phyloP scores from a whole-genome alignment of 1,140 invertebrate species.

The Wiebesia pumilae region DNA sequence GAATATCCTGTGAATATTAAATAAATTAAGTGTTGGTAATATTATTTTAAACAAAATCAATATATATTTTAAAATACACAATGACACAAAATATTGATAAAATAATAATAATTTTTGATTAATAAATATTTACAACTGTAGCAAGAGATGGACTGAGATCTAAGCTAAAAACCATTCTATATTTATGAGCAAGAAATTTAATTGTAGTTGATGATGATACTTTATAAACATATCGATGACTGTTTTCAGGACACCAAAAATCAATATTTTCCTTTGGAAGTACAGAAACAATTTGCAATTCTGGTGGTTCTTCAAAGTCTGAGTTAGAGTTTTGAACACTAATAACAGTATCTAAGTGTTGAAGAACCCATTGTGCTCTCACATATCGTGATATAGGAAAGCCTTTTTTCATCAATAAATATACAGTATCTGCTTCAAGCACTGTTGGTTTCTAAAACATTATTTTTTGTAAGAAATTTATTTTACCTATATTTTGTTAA shows the following conservation, averaged over 20 bases:
- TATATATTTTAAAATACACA: constrained; percentile 9
- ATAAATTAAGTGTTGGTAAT: constrained; percentile 24
- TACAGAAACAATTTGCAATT: constrained; percentile 81
- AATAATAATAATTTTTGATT: constrained; percentile 17
- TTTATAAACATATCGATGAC: constrained; percentile 76
- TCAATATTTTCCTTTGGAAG: constrained; percentile 76
- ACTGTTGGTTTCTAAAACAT: constrained; percentile 65
- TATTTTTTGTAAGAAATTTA: neutral
- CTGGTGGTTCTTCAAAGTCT: constrained; percentile 71
- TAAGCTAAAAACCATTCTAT: constrained; percentile 85
- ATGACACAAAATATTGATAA: constrained; percentile 2
- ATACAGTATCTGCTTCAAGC: constrained; percentile 81
- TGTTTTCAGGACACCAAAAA: constrained; percentile 75
- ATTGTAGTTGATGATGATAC: constrained; percentile 74
- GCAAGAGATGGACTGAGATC: constrained; percentile 88
- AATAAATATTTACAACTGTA: constrained; percentile 77
- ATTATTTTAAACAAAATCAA: neutral
- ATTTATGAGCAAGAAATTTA: constrained; percentile 77
- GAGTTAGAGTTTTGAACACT: constrained; percentile 68
- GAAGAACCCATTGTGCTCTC: constrained; percentile 85
- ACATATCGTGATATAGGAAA: constrained; percentile 86
- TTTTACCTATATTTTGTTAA: neutral
- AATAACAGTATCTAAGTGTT: constrained; percentile 81
- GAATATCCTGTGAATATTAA: constrained; percentile 77
- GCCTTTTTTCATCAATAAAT: constrained; percentile 83